Evolutionary conservation across 37 sponge, comb jelly and placozoan genomes (phyloP), one percentile per base, ranked within the genome.

Genomic region (Cliona cf. orientalis): DNA sequence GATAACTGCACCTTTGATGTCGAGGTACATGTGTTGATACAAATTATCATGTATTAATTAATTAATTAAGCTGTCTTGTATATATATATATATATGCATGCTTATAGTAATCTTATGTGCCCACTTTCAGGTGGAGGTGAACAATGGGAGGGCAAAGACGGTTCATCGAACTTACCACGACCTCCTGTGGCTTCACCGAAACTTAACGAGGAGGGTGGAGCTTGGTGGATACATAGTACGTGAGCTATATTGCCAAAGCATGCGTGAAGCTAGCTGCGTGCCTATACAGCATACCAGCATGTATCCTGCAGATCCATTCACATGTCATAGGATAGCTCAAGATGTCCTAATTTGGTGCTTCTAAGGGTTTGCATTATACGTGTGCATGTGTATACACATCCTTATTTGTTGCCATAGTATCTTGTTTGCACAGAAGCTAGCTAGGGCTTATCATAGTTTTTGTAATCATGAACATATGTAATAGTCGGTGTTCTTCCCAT

Each of bases 181-280:
- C 2, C 29, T 89, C 23, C 74, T 68, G 43, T 89, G 90, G 90
- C 74, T 89, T 11, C 67, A 89, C 39, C 60, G 85, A 0, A 31
- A 67, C 33, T 39, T 83, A 19, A 56, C 60, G 11, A 41, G 76
- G 21, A 78, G 44, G 21, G 57, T 79, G 0, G 74, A 84, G 2
- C 64, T 84, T 2, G 93, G 89, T 11, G 93, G 89, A 61, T 43
- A 88, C 74, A 80, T 88, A 57, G 89, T 80, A 45, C 11, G 89
- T 81, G 35, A 23, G 29, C 38, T 33, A 72, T 37, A 25, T 36
- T 63, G 32, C n/a, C n/a, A n/a, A n/a, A n/a, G n/a, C n/a, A n/a
- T n/a, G n/a, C n/a, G n/a, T n/a, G n/a, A n/a, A n/a, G n/a, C n/a
- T n/a, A n/a, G n/a, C n/a, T n/a, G n/a, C n/a, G n/a, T n/a, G n/a